Conservation (phyloP, 2,113 vertebrate species). For the Haplochromis vanheusdeni region DNA sequence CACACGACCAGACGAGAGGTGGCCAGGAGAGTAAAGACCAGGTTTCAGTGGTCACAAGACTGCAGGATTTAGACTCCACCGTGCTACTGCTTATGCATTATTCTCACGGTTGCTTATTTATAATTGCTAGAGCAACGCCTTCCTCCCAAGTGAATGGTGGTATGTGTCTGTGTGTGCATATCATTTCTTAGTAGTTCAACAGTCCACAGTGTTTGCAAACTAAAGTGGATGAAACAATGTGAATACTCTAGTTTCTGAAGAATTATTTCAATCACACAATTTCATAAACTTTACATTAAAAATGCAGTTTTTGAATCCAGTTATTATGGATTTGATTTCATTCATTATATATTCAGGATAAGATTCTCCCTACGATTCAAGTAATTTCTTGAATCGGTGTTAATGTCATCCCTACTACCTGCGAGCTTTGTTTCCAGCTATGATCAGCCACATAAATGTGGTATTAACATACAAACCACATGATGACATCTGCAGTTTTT, state of each 20-base stretch:
- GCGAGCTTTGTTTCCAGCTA: background rate
- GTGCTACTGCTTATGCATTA: slow-evolving; percentile 45
- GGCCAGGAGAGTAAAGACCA: background rate
- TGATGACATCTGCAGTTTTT: background rate
- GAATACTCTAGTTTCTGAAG: background rate
- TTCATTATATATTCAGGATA: background rate
- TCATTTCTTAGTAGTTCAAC: background rate
- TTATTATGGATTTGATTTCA: background rate
- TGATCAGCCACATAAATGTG: background rate
- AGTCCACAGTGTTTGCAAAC: background rate
- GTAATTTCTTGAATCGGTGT: background rate
- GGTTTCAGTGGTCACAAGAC: slow-evolving; percentile 16
- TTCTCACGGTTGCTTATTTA: slow-evolving; percentile 28
- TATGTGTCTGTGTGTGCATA: background rate
- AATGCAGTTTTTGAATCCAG: background rate
- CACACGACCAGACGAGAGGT: slow-evolving; percentile 22
- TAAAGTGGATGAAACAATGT: background rate
- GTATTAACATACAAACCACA: background rate
- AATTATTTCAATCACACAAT: background rate
- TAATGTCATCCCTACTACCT: background rate
- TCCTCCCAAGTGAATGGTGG: background rate
- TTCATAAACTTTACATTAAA: background rate
- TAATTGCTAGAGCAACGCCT: background rate
- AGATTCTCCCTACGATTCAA: background rate
- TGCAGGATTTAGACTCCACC: slow-evolving; percentile 53